phyloP scores from a whole-genome alignment of 2,797 vertebrate species.

The Allobates femoralis region DNA sequence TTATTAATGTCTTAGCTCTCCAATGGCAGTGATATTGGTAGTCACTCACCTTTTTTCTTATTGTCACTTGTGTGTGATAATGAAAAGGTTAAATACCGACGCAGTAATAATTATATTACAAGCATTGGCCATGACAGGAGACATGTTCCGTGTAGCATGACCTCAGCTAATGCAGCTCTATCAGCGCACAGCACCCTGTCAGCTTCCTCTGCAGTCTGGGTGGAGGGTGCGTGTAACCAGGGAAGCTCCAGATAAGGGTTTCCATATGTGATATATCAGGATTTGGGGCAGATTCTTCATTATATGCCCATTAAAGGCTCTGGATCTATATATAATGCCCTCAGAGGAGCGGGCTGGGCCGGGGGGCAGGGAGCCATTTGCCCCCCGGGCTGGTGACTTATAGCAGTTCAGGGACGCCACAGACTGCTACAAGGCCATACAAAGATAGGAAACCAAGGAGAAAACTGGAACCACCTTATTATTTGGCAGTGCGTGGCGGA shows the following conservation, averaged over 20 bases:
- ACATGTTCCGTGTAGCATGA: not conserved
- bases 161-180: conserved; percentile 23
- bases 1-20: not conserved
- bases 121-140: not conserved
- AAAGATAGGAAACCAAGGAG: too few species aligned
- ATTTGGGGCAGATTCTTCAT: not conserved
- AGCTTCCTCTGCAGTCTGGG: not conserved
- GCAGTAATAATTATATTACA: conserved; percentile 24
- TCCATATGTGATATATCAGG: not conserved
- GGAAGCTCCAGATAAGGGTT: not conserved
- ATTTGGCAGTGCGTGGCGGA: not conserved
- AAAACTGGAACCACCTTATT: not conserved
- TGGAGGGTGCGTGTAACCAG: not conserved
- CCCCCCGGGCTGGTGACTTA: too few species aligned
- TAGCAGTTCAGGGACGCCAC: too few species aligned
- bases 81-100: not conserved
- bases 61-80: not conserved
- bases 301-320: not conserved
- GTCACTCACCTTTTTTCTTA: not conserved
- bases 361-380: too few species aligned
- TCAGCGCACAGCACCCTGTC: not conserved
- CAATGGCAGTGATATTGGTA: not conserved
- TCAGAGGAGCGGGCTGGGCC: not conserved
- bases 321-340: not conserved
- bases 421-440: too few species aligned